Conservation (phyloP, 2,888 invertebrate genomes). For the Nycteola revayana region DNA sequence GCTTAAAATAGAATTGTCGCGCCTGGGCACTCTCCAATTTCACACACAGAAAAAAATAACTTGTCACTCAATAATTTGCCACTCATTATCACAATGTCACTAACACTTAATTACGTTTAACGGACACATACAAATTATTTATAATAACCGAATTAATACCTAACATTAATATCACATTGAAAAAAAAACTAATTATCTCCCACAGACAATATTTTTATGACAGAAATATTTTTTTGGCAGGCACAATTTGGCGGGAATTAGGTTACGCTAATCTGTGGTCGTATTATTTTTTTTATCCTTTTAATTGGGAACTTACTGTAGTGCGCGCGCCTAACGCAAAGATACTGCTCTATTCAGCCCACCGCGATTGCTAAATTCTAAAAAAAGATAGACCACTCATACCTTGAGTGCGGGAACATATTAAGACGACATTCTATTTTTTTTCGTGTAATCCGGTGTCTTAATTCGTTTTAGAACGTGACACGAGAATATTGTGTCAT, state of each 20-base stretch:
- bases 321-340: constrained; percentile 73
- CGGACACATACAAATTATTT: constrained; percentile 9
- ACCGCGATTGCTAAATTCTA: constrained; percentile 69
- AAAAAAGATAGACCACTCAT: constrained; percentile 72
- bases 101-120: constrained; percentile 22
- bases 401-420: constrained; percentile 52
- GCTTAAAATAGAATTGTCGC: constrained; percentile 40
- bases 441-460: constrained; percentile 41
- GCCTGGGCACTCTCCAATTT: constrained; percentile 44
- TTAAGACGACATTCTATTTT: constrained; percentile 40
- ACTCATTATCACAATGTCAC: constrained; percentile 32
- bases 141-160: constrained; percentile 5
- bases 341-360: constrained; percentile 60
- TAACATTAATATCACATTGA: neutral
- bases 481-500: constrained; percentile 26
- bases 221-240: constrained; percentile 14
- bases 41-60: constrained; percentile 31
- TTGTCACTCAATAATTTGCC: constrained; percentile 27
- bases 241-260: constrained; percentile 22
- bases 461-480: constrained; percentile 33
- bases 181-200: constrained; percentile 2
- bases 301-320: constrained; percentile 62
- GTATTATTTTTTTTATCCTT: constrained; percentile 34
- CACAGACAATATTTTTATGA: neutral
- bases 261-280: constrained; percentile 20